Evolutionary conservation across 2,113 vertebrate species (phyloP).

Genomic region (Falco punctatus): DNA sequence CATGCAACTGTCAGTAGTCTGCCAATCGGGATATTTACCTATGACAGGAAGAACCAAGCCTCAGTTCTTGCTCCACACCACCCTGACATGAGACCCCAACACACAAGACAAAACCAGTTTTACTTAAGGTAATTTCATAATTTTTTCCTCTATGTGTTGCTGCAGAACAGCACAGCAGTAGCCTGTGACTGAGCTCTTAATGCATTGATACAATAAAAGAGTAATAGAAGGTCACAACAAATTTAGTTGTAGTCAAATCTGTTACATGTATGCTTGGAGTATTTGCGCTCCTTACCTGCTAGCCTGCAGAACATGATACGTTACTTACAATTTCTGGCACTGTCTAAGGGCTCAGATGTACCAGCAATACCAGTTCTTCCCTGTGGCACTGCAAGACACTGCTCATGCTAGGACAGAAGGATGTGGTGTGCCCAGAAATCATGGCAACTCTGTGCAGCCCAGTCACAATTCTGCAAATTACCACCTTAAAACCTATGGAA

Average conservation of each 20-base stretch:
- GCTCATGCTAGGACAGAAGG: not conserved
- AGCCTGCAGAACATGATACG: not conserved
- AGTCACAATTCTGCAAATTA: not conserved
- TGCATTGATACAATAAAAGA: not conserved
- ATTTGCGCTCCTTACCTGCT: not conserved
- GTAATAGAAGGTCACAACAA: not conserved
- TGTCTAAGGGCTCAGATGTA: not conserved
- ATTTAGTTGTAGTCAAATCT: not conserved
- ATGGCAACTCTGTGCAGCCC: not conserved
- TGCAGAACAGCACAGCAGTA: not conserved
- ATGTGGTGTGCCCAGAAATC: not conserved
- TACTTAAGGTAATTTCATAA: not conserved
- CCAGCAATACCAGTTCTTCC: not conserved
- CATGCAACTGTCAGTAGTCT: not conserved
- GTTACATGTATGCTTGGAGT: not conserved
- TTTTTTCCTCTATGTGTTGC: not conserved
- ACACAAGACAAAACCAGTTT: not conserved
- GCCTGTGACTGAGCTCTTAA: not conserved
- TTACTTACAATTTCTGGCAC: not conserved
- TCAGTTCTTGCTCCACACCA: not conserved
- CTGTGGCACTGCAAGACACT: not conserved
- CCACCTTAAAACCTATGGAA: not conserved
- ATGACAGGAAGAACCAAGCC: not conserved
- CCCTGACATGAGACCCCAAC: not conserved
- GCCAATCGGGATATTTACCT: not conserved